A percentile compares a stretch with the other conserved stretches of the same genome.
Conservation (phyloP, 1,140 invertebrate species). For the Drosophila bifasciata region DNA sequence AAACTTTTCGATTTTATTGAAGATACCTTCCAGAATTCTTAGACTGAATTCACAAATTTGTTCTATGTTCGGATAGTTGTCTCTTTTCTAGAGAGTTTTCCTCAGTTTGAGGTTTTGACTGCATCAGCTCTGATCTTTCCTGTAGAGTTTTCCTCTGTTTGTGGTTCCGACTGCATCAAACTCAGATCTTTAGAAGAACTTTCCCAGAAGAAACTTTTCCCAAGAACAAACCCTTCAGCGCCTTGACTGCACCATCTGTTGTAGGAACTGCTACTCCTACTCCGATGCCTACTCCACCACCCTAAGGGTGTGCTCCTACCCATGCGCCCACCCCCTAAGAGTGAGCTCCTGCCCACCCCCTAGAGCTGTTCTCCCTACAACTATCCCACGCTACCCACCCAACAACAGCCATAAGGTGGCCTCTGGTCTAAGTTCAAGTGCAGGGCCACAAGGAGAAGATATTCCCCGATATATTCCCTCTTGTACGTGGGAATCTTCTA, state of each 20-base stretch:
- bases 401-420: constrained; percentile 13
- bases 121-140: no score
- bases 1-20: no score
- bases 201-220: constrained; percentile 24
- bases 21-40: no score
- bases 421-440: constrained; percentile 39
- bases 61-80: no score
- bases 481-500: constrained; percentile 71
- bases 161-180: no score
- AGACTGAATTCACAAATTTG: no score
- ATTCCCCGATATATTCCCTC: constrained; percentile 10
- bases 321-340: constrained; percentile 1
- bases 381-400: constrained; percentile 49
- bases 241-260: constrained; percentile 24
- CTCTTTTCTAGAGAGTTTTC: no score
- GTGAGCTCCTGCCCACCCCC: constrained; percentile 5
- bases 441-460: constrained; percentile 15
- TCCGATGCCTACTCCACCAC: constrained; percentile 2
- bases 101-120: no score
- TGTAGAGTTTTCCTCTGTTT: no score
- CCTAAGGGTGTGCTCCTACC: not conserved
- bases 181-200: not conserved
- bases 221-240: constrained; percentile 19
- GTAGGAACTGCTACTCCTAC: constrained; percentile 20
- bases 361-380: not conserved